phyloP scores from a whole-genome alignment of 1,140 invertebrate species.

The Chionoecetes opilio region DNA sequence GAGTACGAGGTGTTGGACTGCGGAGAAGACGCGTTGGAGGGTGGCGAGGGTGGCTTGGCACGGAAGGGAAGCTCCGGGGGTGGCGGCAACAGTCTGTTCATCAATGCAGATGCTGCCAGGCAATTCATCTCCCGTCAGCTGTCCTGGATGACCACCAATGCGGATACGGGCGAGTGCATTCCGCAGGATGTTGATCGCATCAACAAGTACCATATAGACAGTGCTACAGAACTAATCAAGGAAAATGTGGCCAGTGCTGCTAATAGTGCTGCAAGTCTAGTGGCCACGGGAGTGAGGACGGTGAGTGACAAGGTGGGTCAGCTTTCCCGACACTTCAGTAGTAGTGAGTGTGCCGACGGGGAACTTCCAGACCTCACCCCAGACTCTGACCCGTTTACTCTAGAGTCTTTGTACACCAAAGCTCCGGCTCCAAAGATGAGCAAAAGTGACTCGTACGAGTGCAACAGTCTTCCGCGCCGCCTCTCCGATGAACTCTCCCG shows the following conservation, averaged over 20 bases:
- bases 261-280: slow-evolving; percentile 87
- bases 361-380: slow-evolving; percentile 83
- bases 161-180: slow-evolving; percentile 86
- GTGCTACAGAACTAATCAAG: slow-evolving; percentile 80
- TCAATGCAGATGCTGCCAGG: slow-evolving; percentile 89
- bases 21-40: slow-evolving; percentile 53
- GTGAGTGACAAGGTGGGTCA: slow-evolving; percentile 90
- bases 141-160: slow-evolving; percentile 87
- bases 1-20: slow-evolving; percentile 76
- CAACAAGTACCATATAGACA: slow-evolving; percentile 77
- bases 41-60: not conserved
- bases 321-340: slow-evolving; percentile 89
- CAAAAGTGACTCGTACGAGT: slow-evolving; percentile 71
- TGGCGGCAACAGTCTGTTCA: slow-evolving; percentile 84
- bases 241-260: slow-evolving; percentile 87
- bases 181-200: slow-evolving; percentile 38
- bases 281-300: slow-evolving; percentile 88
- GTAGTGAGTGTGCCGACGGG: slow-evolving; percentile 87
- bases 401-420: slow-evolving; percentile 57
- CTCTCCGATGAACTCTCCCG: slow-evolving; percentile 81
- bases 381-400: slow-evolving; percentile 83
- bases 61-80: slow-evolving; percentile 53
- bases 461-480: slow-evolving; percentile 66
- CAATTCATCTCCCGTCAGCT: slow-evolving; percentile 89
- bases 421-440: slow-evolving; percentile 65